Evolutionary conservation across 2,888 invertebrate genomes (phyloP), one percentile per base, ranked within the genome.

Genomic region (Timema podura): DNA sequence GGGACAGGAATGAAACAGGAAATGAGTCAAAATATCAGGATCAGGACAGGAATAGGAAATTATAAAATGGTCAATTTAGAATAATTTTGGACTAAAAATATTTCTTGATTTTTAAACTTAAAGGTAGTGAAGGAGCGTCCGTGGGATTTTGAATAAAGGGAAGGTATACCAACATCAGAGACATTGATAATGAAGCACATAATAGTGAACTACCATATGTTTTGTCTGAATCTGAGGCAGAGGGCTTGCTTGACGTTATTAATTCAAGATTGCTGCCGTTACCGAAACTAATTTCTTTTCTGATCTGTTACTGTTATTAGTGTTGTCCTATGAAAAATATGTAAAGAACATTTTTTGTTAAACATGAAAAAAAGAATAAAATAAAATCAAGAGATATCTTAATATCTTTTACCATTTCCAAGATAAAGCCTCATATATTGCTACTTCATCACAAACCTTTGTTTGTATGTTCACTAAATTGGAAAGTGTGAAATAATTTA

Each of bases 131-230:
- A n/a, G n/a, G n/a, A n/a, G n/a, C n/a, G n/a, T n/a, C n/a, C n/a
- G 54, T 11, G 13, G 10, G 54, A 54, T 54, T 54, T 54, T 54
- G 54, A 54, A 54, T 54, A 16, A 54, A 54, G 54, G 54, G 16
- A 54, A 15, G 2, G 54, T 54, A 16, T 1, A 16, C n/a, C 6
- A 54, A 54, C 54, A 5, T 54, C 15, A 11, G 54, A 54, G 3
- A 7, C n/a, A 54, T 54, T 15, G 54, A 15, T 54, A 8, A 54
- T 13, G 54, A 8, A 11, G n/a, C 54, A 54, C 6, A 54, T 7
- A 54, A 54, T 54, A 2, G 16, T n/a, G 16, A 15, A 54, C 11
- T 54, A 54, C 13, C 54, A 54, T n/a, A 13, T 7, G 54, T 54
- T 54, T 54, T 54, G 30, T 11, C 54, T 16, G 54, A 54, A 15